Evolutionary conservation across 1,140 invertebrate species (phyloP), one percentile per base, ranked within the genome.

Genomic region (Cotesia chilonis): DNA sequence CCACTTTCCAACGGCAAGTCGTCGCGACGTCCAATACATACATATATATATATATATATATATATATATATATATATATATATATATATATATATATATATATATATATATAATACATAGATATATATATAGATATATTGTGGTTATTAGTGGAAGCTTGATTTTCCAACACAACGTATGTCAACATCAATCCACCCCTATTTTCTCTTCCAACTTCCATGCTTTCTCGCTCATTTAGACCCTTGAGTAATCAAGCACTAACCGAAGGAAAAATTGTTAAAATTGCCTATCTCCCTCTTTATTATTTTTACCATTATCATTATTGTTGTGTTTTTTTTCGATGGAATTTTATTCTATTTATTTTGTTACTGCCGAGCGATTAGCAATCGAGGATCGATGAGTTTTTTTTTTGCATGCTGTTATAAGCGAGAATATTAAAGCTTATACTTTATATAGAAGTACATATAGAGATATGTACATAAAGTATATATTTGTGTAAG

Each of bases 11-110:
- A 78, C 80, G 78, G 76, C 78, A 78, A 78, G 81, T 81, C 81
- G 81, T 82, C 81, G 78, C 76, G 81, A 77, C 81, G 80, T 80
- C 80, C n/a, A 47, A 47, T 6, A 10, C 5, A 47, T 47, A 41
- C 4, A 41, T 41, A n/a, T n/a, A n/a, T n/a, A n/a, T n/a, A n/a
- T n/a, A n/a, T n/a, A n/a, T n/a, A n/a, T n/a, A n/a, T n/a, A n/a
- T n/a, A n/a, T n/a, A n/a, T n/a, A n/a, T n/a, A n/a, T n/a, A n/a
- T n/a, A n/a, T n/a, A n/a, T n/a, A n/a, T n/a, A n/a, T n/a, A n/a
- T n/a, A n/a, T n/a, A n/a, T n/a, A n/a, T n/a, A n/a, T n/a, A n/a
- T n/a, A n/a, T n/a, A n/a, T n/a, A n/a, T n/a, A n/a, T n/a, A n/a
- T n/a, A n/a, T n/a, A n/a, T n/a, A n/a, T n/a, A n/a, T n/a, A n/a